A percentile compares a stretch with the other conserved stretches of the same genome.
phyloP scores from a whole-genome alignment of 2,888 invertebrate genomes.

The Cheilosia variabilis region DNA sequence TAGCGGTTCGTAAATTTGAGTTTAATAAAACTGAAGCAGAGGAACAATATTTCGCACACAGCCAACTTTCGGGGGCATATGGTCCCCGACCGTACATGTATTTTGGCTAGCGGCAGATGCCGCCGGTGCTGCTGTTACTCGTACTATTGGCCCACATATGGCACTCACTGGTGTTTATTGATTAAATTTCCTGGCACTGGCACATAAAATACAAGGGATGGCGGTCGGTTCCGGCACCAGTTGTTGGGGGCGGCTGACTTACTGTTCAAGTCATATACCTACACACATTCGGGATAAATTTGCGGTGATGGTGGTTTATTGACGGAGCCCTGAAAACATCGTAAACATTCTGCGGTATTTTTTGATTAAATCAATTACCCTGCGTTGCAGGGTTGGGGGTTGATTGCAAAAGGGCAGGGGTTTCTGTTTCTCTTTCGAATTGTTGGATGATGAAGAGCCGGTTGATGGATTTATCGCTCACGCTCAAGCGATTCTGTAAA shows the following conservation, averaged over 20 bases:
- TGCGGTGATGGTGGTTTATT: constrained; percentile 64
- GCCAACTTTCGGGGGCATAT: constrained; percentile 39
- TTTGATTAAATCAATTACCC: constrained; percentile 75
- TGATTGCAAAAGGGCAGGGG: background rate
- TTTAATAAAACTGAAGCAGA: constrained; percentile 73
- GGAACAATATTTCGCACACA: constrained; percentile 65
- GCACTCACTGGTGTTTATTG: constrained; percentile 71
- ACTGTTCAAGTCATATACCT: background rate
- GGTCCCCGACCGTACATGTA: background rate
- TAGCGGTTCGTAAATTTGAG: constrained; percentile 76
- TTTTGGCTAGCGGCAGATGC: constrained; percentile 11
- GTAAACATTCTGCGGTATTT: constrained; percentile 71
- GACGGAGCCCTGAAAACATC: constrained; percentile 59
- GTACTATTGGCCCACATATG: constrained; percentile 70
- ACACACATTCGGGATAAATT: background rate
- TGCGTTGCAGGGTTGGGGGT: background rate
- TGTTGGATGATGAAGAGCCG: constrained; percentile 11
- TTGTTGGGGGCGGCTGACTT: constrained; percentile 29
- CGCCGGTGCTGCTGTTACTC: constrained; percentile 27
- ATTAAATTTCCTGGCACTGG: constrained; percentile 70
- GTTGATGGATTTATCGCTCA: constrained; percentile 47
- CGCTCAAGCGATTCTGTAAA: background rate
- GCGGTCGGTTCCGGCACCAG: no score
- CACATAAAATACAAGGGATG: constrained; percentile 44
- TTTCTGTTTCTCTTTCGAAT: background rate